phyloP scores from a whole-genome alignment of 2,888 invertebrate genomes.

The Coenonympha arcania region DNA sequence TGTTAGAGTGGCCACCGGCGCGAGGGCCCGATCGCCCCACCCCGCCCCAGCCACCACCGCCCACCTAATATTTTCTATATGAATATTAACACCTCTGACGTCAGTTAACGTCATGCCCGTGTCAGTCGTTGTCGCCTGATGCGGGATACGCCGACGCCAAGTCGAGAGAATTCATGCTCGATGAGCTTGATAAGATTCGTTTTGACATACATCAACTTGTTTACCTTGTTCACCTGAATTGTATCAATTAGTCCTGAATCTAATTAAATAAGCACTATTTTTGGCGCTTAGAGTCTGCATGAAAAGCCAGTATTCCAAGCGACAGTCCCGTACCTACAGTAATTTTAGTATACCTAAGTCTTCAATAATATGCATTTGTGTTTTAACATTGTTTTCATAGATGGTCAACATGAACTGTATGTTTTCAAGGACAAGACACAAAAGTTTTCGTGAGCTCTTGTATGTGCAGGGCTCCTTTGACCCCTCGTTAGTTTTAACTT shows the following conservation, averaged over 20 bases:
- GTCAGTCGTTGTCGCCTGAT: slow-evolving; percentile 25
- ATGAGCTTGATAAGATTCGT: not conserved
- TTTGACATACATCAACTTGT: too few species aligned
- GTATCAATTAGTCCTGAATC: not conserved
- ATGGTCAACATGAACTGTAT: too few species aligned
- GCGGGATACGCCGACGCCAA: slow-evolving; percentile 12
- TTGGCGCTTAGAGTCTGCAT: too few species aligned
- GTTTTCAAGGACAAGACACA: too few species aligned
- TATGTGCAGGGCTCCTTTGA: too few species aligned
- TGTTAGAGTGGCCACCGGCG: slow-evolving; percentile 63
- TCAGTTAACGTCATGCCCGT: slow-evolving; percentile 33
- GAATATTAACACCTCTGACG: slow-evolving; percentile 47
- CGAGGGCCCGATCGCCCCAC: slow-evolving; percentile 45
- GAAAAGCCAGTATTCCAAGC: too few species aligned
- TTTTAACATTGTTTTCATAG: too few species aligned
- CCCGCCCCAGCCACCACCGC: slow-evolving; percentile 28
- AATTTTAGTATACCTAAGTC: too few species aligned
- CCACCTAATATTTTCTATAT: slow-evolving; percentile 61
- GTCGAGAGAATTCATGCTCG: not conserved
- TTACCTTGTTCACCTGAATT: slow-evolving; percentile 1
- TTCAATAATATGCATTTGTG: too few species aligned
- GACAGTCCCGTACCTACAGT: too few species aligned
- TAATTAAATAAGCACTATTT: not conserved
- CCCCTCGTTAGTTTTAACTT: too few species aligned
- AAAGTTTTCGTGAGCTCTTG: too few species aligned